phyloP scores from a whole-genome alignment of 1,140 invertebrate genomes.

The fruit fly (Drosophila melanogaster) region DNA sequence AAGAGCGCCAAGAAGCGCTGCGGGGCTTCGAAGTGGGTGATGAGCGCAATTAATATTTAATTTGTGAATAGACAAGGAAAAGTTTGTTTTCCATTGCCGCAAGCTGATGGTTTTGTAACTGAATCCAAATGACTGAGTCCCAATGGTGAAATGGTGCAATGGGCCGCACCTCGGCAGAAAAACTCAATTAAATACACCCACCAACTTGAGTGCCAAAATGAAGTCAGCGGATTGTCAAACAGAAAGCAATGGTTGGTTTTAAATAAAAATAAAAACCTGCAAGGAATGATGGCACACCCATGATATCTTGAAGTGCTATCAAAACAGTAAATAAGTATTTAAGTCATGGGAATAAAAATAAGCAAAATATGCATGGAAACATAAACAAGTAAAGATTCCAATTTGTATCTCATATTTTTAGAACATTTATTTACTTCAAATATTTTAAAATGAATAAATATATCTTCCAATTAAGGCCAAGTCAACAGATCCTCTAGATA shows the following conservation, averaged over 20 bases:
- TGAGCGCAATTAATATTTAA: constrained; percentile 75
- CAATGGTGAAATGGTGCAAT: constrained; percentile 42
- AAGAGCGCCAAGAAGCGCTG: constrained; percentile 12
- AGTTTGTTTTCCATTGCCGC: constrained; percentile 59
- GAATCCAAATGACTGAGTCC: constrained; percentile 53
- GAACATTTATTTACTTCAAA: not conserved
- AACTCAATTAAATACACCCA: constrained; percentile 23
- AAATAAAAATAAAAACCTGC: constrained; percentile 11
- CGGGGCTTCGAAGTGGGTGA: constrained; percentile 25
- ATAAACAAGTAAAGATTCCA: not conserved
- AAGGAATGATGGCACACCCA: constrained; percentile 28
- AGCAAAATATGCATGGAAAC: not conserved
- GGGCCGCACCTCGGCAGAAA: constrained; percentile 26
- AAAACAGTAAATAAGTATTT: constrained; percentile 10
- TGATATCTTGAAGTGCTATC: constrained; percentile 27
- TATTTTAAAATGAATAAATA: too few relatives aligned
- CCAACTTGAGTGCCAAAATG: constrained; percentile 27
- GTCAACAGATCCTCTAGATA: not conserved
- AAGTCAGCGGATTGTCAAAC: constrained; percentile 33
- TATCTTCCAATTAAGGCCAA: not conserved
- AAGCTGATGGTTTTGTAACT: constrained; percentile 52
- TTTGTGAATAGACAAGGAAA: constrained; percentile 75
- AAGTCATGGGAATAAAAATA: not conserved
- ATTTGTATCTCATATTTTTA: not conserved
- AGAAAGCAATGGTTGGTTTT: constrained; percentile 3